Evolutionary conservation across 2,113 vertebrate genomes (phyloP), one percentile per base, ranked within the genome.

Genomic region (Mystacornis crossleyi): DNA sequence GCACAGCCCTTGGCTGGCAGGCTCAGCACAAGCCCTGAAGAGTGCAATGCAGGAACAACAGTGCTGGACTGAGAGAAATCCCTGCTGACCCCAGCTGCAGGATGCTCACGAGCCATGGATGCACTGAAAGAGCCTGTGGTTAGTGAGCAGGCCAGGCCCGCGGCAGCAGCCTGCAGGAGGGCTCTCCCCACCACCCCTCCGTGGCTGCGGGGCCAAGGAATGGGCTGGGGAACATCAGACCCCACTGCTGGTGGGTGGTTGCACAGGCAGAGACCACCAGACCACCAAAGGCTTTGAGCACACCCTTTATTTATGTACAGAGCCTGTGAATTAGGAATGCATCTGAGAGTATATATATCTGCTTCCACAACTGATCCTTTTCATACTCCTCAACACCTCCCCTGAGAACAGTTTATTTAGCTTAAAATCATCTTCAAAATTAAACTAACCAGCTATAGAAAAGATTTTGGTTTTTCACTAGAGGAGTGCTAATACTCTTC

Each of bases 161-260:
- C 3, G 42, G 79, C 42, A 66, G 51, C 33, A 71, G 73, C 1
- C 1, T 14, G 31, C 4, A 28, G 33, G 14, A 66, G 18, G 54
- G 28, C 61, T 61, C 71, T 71, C n/a, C 31, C 28, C 55, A 20
- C 8, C 31, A 36, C 10, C 60, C 45, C 64, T 61, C 36, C 0
- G 0, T 2, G 3, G 48, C 67, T 57, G 31, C 0, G 0, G 26
- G 29, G 43, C 12, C 48, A 31, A 40, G 69, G 24, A 81, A 42
- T 2, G 2, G 43, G 40, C 48, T 18, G 4, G 23, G 61, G 9
- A 80, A 54, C 15, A 19, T 20, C 83, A 82, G 34, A 81, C 15
- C 38, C 47, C 34, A 31, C 5, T 66, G 55, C 55, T 45, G 61
- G 11, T 6, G 23, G 13, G n/a, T 2, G 2, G 72, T 3, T 4